Conservation (phyloP, 2,888 invertebrate species). For the Drosophila merina region DNA sequence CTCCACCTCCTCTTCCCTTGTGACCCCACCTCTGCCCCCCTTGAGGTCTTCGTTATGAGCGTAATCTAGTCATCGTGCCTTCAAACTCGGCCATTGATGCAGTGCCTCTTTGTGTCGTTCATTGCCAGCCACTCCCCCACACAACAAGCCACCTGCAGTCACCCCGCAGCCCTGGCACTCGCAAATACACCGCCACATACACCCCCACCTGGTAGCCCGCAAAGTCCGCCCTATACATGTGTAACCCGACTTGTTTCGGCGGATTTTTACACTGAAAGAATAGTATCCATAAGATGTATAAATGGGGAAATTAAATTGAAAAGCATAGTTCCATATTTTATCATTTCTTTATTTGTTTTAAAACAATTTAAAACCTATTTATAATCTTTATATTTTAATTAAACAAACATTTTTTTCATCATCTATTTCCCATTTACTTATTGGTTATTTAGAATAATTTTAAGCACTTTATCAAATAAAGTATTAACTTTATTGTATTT, state of each 20-base stretch:
- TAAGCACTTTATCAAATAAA: no score
- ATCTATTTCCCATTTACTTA: no score
- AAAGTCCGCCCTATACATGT: neutral
- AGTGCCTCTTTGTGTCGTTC: slow-evolving; percentile 43
- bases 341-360: no score
- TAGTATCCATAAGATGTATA: no score
- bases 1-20: neutral
- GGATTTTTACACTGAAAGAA: slow-evolving; percentile 2
- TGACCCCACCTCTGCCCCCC: neutral
- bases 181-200: slow-evolving; percentile 8
- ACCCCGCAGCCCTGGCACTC: neutral
- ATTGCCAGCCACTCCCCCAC: slow-evolving; percentile 12
- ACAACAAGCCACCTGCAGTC: neutral
- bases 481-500: no score
- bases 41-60: slow-evolving; percentile 39
- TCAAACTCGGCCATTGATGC: slow-evolving; percentile 44
- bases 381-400: no score
- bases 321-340: no score
- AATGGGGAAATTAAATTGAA: no score
- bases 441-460: no score
- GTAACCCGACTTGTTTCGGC: slow-evolving; percentile 7
- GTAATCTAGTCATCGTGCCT: slow-evolving; percentile 44
- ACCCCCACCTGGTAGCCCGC: neutral
- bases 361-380: no score
- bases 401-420: no score